Evolutionary conservation across 2,113 vertebrate species (phyloP), one percentile per base, ranked within the genome.

Genomic region (Casuarius casuarius): DNA sequence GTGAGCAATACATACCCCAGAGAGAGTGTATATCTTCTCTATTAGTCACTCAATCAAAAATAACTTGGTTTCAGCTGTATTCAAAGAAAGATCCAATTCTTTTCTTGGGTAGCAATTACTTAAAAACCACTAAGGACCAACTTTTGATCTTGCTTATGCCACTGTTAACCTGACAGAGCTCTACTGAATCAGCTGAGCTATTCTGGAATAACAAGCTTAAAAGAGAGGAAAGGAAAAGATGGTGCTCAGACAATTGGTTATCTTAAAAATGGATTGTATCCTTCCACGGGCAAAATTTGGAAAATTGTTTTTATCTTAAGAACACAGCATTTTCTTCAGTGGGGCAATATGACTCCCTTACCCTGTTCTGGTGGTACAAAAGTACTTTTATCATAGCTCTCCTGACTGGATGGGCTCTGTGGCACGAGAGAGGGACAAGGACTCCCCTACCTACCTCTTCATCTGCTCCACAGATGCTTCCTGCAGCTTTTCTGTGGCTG

Each of bases 391-490:
- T 46, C 38, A 44, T 35, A 38, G 15, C n/a, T 84, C 42, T 77
- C 56, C 59, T 56, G 11, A 21, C 15, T 35, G 56, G 83, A 71
- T 5, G 31, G 68, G 16, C 10, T 92, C 88, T 88, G 51, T 77
- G 79, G 23, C 72, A 89, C 42, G 23, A 80, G 23, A 90, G 40
- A 28, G 48, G 25, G 31, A 75, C 65, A 78, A 86, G 72, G 31
- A 65, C 51, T 86, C 11, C 13, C 81, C 28, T 10, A 14, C 58
- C n/a, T 86, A 42, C 40, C 42, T 78, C 79, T 90, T 94, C 79
- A 84, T 94, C 62, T 95, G 54, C 63, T 95, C 28, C 56, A 76
- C 77, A 90, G 81, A 91, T 71, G 67, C 63, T 87, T 87, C 70
- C 54, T 83, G 52, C 9, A 71, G 61, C 18, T 94, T 87, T 86